Evolutionary conservation across 1,140 invertebrate genomes (phyloP).

Genomic region (Pogonus chalceus): DNA sequence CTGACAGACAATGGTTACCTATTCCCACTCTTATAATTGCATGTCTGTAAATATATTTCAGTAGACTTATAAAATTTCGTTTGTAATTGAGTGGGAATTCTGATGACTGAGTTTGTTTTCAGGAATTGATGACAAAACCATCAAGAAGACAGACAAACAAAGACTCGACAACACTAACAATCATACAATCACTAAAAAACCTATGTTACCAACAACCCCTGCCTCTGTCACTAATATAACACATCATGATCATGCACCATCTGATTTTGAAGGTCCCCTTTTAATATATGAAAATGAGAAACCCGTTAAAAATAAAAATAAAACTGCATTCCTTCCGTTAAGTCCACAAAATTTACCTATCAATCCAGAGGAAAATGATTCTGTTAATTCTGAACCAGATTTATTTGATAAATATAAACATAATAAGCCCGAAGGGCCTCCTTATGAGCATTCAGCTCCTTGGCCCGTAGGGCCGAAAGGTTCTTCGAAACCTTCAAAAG

Average conservation of each 20-base stretch:
- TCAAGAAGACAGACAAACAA: neutral
- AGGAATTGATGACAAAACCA: neutral
- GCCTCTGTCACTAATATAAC: neutral
- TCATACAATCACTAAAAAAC: constrained; percentile 1
- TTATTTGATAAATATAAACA: neutral
- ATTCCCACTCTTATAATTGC: neutral
- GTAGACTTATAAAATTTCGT: neutral
- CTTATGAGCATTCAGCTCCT: neutral
- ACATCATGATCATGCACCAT: neutral
- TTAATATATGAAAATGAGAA: neutral
- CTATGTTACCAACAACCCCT: neutral
- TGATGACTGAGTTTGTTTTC: constrained; percentile 1
- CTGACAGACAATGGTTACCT: too few species aligned
- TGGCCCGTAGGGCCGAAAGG: neutral
- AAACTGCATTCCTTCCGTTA: neutral
- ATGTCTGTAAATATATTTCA: neutral
- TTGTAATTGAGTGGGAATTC: neutral
- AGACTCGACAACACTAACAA: neutral
- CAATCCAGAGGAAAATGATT: neutral
- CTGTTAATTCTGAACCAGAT: neutral
- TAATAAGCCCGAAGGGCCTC: neutral
- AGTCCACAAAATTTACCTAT: neutral
- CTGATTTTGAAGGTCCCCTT: neutral
- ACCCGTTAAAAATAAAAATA: neutral
- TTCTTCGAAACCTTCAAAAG: neutral